Evolutionary conservation across 2,888 invertebrate genomes (phyloP).

Genomic region (Ptilodon capucinus): DNA sequence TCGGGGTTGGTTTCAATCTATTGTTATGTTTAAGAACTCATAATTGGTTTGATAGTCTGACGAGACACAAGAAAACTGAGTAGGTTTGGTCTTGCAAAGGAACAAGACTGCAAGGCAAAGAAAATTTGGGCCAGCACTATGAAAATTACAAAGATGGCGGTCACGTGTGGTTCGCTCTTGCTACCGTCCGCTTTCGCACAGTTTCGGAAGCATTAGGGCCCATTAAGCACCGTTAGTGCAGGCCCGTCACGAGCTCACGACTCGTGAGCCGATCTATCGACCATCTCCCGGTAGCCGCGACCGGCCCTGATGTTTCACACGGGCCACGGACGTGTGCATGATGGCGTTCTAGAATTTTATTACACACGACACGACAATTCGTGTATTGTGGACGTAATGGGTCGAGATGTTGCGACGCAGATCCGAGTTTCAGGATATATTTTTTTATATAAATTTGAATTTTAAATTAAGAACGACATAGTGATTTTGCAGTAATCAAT

Average conservation of each 20-base stretch:
- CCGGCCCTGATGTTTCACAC: constrained; percentile 69
- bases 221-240: constrained; percentile 82
- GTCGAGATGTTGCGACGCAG: not conserved
- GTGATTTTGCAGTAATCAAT: too few species aligned
- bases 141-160: too few species aligned
- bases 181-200: constrained; percentile 81
- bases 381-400: constrained; percentile 28
- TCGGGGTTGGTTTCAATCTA: too few species aligned
- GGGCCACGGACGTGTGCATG: constrained; percentile 50
- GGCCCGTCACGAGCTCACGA: constrained; percentile 78
- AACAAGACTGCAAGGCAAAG: too few species aligned
- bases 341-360: constrained; percentile 46
- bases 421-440: not conserved
- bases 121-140: too few species aligned
- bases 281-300: constrained; percentile 72
- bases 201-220: constrained; percentile 82
- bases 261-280: constrained; percentile 74
- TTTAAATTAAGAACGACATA: too few species aligned
- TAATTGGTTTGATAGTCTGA: too few species aligned
- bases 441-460: too few species aligned
- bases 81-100: too few species aligned
- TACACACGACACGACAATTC: constrained; percentile 54
- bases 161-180: constrained; percentile 70
- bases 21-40: too few species aligned
- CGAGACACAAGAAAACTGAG: too few species aligned